A percentile compares a stretch with the other conserved stretches of the same genome.
Evolutionary conservation across 1,140 invertebrate species (phyloP).

Genomic region (Heterodera schachtii): DNA sequence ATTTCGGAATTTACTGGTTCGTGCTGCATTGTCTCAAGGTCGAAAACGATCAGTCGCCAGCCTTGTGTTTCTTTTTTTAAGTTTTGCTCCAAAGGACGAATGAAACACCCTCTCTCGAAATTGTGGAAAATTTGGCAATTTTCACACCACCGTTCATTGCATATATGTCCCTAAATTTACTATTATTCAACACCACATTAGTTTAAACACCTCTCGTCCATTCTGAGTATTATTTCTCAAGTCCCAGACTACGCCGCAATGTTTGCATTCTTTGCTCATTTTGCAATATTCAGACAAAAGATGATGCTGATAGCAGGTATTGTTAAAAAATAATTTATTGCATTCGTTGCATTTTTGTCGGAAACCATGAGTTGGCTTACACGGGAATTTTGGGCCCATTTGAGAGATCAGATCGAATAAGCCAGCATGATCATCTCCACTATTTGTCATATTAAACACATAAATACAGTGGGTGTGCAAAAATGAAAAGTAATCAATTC

Average conservation of each 20-base stretch:
- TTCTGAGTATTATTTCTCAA: not conserved
- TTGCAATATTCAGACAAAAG: not conserved
- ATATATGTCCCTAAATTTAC: not conserved
- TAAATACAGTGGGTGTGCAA: no score
- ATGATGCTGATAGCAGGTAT: conserved; percentile 1
- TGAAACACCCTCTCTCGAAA: not conserved
- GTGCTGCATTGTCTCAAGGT: conserved; percentile 5
- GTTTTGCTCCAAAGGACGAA: not conserved
- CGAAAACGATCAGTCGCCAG: not conserved
- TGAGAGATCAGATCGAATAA: conserved; percentile 19
- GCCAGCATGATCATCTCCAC: conserved; percentile 1
- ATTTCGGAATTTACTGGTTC: not conserved
- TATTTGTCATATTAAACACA: conserved; percentile 19
- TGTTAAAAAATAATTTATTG: conserved; percentile 10
- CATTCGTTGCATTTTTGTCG: not conserved
- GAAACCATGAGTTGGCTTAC: not conserved
- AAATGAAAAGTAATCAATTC: no score
- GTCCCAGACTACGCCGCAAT: not conserved
- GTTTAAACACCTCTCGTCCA: no score
- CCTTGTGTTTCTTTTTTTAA: not conserved
- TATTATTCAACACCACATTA: no score
- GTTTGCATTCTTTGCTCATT: not conserved
- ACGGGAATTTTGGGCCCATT: no score
- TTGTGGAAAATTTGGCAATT: no score
- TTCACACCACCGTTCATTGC: not conserved